Conservation (phyloP, 2,888 invertebrate species). For the Pachycephus smyrnensis region DNA sequence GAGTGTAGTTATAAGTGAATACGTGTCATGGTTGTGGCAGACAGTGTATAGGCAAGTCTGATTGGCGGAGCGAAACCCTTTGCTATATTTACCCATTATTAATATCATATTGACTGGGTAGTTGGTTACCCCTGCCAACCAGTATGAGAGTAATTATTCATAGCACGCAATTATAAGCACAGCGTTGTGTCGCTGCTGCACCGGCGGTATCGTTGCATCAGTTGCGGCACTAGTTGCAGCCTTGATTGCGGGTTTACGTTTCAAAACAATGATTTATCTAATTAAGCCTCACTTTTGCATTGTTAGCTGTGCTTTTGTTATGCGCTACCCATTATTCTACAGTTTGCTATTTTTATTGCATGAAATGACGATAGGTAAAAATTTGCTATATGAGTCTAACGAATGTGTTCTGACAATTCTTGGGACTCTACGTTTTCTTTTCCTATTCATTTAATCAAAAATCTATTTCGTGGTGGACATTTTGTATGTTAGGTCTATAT, state of each 20-base stretch:
- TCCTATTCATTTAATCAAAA: neutral
- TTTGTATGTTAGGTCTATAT: neutral
- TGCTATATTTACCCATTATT: neutral
- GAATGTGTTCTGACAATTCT: neutral
- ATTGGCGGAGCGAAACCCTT: neutral
- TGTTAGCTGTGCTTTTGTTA: slow-evolving; percentile 47
- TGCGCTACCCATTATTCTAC: slow-evolving; percentile 36
- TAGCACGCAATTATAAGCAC: slow-evolving; percentile 61
- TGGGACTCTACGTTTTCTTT: neutral
- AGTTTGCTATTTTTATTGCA: slow-evolving; percentile 40
- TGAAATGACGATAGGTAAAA: slow-evolving; percentile 38
- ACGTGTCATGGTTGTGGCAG: neutral
- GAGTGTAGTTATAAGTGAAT: neutral
- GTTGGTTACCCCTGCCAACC: slow-evolving; percentile 31
- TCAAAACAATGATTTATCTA: slow-evolving; percentile 64
- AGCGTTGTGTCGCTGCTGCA: slow-evolving; percentile 42
- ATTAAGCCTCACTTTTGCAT: slow-evolving; percentile 58
- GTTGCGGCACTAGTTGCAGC: slow-evolving; percentile 48
- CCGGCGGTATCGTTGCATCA: slow-evolving; percentile 51
- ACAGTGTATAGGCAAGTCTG: neutral
- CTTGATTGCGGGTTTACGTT: slow-evolving; percentile 55
- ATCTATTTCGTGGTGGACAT: neutral
- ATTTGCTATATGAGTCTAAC: neutral
- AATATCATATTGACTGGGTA: slow-evolving; percentile 7
- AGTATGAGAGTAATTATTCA: slow-evolving; percentile 57